phyloP scores from a whole-genome alignment of 2,797 vertebrate species.

The Pygocentrus nattereri region DNA sequence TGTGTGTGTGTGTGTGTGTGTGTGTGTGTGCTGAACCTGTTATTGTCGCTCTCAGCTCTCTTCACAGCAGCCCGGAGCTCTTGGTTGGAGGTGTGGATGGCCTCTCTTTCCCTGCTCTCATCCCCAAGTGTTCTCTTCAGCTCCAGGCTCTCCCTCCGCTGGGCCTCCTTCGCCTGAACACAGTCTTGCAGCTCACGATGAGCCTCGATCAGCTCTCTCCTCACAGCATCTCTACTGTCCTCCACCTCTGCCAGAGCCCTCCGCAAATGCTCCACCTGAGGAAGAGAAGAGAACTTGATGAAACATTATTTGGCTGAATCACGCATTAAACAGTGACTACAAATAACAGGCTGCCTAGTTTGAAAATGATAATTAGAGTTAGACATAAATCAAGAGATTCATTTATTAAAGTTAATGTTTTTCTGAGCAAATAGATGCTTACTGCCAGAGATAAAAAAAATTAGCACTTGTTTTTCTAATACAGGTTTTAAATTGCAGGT shows the following conservation, averaged over 20 bases:
- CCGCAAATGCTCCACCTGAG: constrained; percentile 76
- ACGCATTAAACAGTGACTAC: no score
- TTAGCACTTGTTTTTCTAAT: no score
- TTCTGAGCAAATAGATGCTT: no score
- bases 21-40: constrained; percentile 73
- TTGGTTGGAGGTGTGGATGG: constrained; percentile 79
- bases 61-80: constrained; percentile 78
- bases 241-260: constrained; percentile 74
- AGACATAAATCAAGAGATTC: no score
- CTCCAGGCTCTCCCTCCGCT: constrained; percentile 78
- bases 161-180: constrained; percentile 72
- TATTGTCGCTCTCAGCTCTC: constrained; percentile 81
- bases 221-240: constrained; percentile 68
- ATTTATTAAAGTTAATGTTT: no score
- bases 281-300: constrained; percentile 10
- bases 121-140: constrained; percentile 72
- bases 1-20: not conserved
- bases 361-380: no score
- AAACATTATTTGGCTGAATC: no score
- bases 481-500: no score
- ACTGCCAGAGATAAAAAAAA: no score
- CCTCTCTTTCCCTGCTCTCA: constrained; percentile 77
- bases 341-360: no score
- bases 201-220: constrained; percentile 76
- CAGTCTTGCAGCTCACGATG: constrained; percentile 76